Base-by-base conservation (phyloP, 2,888 invertebrate genomes). In the Sesamia inferens region DNA sequence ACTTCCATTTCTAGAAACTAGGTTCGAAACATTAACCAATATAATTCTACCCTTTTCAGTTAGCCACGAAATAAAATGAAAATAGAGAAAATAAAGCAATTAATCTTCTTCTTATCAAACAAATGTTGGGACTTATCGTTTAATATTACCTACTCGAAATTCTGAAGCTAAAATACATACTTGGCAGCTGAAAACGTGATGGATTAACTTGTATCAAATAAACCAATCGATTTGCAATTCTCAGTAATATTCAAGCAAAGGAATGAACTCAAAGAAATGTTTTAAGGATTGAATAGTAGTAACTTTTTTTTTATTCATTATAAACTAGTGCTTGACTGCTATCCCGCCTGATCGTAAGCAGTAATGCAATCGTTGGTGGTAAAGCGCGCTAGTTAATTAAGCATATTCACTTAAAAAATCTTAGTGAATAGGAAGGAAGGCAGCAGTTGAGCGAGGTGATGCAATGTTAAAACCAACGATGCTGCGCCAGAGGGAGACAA, bases 121-220 rank as follows among this genome's bases (percentile, higher is more conserved):
- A 68, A 79, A 67, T 68, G 74, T 76, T 57, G 66, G 10, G 54
- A 39, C 71, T 80, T 74, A 75, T 84, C 68, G 74, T 66, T 82
- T 71, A 76, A 74, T 64, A 71, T 76, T 24, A 64, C n/a, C n/a
- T n/a, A n/a, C 59, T 77, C 72, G 67, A 61, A 69, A 76, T 66
- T 74, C 22, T 55, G 75, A 54, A 65, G 64, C 42, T 44, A 66
- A 44, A 77, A 69, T 31, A 31, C 31, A 31, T 69, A 66, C 48
- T 73, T 59, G 19, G 51, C 8, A 42, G 31, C 61, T 51, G 54
- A 51, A 58, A 24, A 69, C 44, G 47, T 59, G 82, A 80, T 84
- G 84, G 82, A 80, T 84, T 42, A 78, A 75, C 63, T 78, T 44
- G 69, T 74, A 76, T 84, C 81, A 82, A 65, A 77, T 82, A 80